Evolutionary conservation across 2,113 vertebrate species (phyloP).

Genomic region (Arothron firmamentum): DNA sequence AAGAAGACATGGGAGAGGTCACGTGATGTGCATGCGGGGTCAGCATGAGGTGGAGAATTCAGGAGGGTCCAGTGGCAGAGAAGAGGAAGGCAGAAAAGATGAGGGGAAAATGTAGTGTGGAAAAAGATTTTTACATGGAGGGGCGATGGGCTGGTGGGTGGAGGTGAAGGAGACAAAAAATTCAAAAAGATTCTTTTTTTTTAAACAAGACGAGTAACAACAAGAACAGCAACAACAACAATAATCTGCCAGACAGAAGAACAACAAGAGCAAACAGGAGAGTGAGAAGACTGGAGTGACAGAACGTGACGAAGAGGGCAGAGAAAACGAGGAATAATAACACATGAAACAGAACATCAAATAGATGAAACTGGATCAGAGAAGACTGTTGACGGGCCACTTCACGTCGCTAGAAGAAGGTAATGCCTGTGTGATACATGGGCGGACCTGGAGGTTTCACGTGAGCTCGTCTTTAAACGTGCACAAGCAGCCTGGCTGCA

Average conservation of each 20-base stretch:
- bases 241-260: constrained; percentile 49
- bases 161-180: constrained; percentile 60
- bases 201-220: constrained; percentile 61
- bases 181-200: constrained; percentile 41
- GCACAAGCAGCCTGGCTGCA: constrained; percentile 1
- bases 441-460: constrained; percentile 3
- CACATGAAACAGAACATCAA: constrained; percentile 31
- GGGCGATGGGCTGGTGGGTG: constrained; percentile 22
- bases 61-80: no score
- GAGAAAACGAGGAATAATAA: constrained; percentile 9
- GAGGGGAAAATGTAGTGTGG: no score
- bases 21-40: neutral
- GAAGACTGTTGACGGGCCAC: constrained; percentile 31
- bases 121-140: no score
- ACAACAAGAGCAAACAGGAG: neutral
- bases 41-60: neutral
- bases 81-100: no score
- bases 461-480: constrained; percentile 5
- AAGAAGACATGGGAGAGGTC: constrained; percentile 6
- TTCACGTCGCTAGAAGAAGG: constrained; percentile 38
- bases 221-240: constrained; percentile 53
- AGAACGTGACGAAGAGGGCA: constrained; percentile 12
- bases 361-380: constrained; percentile 40
- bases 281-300: constrained; percentile 13
- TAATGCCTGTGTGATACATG: constrained; percentile 12